These are phyloP conservation scores for Adelphocoris suturalis DNA, from an alignment of 2,888 invertebrate species.

Conservation along the genomic window DNA sequence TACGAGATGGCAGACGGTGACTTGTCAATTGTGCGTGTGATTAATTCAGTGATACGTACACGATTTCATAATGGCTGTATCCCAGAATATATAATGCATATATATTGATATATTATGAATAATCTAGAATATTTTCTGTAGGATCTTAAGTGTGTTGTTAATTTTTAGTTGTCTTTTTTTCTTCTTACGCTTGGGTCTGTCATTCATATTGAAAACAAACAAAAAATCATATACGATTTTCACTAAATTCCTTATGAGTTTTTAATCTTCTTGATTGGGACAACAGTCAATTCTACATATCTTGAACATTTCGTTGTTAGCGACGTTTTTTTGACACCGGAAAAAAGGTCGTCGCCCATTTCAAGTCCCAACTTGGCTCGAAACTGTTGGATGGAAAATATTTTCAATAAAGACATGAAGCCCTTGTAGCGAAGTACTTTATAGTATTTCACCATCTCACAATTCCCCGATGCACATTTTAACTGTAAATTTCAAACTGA, in stretches of 20 bases:
- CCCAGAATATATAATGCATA: conserved; percentile 77
- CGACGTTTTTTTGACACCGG: background rate
- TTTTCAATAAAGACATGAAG: background rate
- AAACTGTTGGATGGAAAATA: background rate
- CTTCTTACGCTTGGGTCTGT: conserved; percentile 61
- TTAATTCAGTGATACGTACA: conserved; percentile 75
- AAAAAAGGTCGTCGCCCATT: too few relatives aligned
- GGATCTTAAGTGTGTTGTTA: conserved; percentile 72
- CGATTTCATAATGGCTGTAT: conserved; percentile 76
- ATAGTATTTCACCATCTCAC: background rate
- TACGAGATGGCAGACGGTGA: conserved; percentile 71
- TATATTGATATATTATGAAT: conserved; percentile 71
- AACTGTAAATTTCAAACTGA: background rate
- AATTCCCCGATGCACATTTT: background rate
- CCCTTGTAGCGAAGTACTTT: background rate
- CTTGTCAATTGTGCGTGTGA: conserved; percentile 75
- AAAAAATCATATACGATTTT: background rate
- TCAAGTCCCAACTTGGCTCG: background rate
- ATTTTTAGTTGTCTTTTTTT: conserved; percentile 59
- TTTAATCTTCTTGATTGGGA: conserved; percentile 38
- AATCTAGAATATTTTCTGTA: conserved; percentile 74
- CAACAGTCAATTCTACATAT: conserved; percentile 66
- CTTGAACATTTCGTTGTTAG: conserved; percentile 12
- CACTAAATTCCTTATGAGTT: background rate
- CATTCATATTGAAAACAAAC: conserved; percentile 38